Conservation (phyloP, 2,888 invertebrate genomes). For the Acronicta psi region DNA sequence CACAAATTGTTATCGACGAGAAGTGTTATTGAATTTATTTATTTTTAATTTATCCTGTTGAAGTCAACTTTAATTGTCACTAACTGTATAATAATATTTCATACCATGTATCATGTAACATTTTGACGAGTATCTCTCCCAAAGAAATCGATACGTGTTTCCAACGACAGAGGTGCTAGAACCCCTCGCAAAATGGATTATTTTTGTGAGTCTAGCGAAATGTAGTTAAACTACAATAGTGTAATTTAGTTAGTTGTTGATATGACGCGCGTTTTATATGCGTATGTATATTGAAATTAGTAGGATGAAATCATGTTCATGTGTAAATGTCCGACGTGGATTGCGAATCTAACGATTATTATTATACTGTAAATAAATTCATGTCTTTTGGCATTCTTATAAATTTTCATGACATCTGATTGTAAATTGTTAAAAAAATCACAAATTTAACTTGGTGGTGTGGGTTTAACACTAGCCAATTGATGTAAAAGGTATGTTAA, state of each 20-base stretch:
- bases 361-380: conserved; percentile 1
- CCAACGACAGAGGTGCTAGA: conserved; percentile 67
- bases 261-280: conserved; percentile 46
- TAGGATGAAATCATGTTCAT: conserved; percentile 48
- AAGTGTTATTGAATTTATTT: conserved; percentile 67
- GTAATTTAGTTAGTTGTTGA: conserved; percentile 55
- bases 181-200: conserved; percentile 59
- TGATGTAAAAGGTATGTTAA: not conserved
- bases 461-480: conserved; percentile 8
- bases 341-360: not conserved
- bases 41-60: conserved; percentile 72
- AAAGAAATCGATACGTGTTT: conserved; percentile 56
- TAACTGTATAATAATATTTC: conserved; percentile 48
- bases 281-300: conserved; percentile 29
- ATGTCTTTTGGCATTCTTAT: conserved; percentile 7
- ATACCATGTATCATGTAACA: conserved; percentile 41
- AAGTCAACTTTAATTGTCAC: conserved; percentile 44
- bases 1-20: conserved; percentile 66
- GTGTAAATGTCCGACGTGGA: conserved; percentile 48
- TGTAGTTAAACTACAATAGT: conserved; percentile 75
- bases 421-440: not conserved
- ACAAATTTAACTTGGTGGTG: not conserved
- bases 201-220: conserved; percentile 64
- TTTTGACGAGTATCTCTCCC: conserved; percentile 51
- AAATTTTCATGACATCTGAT: not conserved